These are phyloP conservation scores for Rotaria sp. DNA, from an alignment of 2,888 invertebrate species.

Conservation along the genomic window DNA sequence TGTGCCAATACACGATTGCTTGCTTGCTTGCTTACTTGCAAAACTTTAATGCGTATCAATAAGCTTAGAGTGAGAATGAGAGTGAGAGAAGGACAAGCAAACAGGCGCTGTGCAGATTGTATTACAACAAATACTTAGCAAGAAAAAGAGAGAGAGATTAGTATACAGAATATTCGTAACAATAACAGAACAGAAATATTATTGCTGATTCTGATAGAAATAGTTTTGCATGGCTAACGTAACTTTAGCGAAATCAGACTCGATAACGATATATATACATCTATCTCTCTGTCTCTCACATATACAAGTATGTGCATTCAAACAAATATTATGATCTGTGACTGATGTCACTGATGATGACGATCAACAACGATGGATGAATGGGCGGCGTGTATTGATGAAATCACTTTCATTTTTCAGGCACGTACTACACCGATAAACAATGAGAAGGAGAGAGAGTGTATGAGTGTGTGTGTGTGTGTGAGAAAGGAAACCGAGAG, in stretches of 20 bases:
- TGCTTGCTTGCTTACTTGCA: not conserved
- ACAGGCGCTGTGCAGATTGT: constrained; percentile 7
- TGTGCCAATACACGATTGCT: not conserved
- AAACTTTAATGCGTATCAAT: not conserved
- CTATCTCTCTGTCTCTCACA: not conserved
- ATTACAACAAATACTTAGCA: constrained; percentile 15
- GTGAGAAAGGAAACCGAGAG: not conserved
- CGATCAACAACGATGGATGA: not conserved
- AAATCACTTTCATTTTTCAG: constrained; percentile 14
- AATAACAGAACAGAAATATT: not conserved
- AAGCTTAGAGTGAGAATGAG: not conserved
- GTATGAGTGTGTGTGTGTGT: not conserved
- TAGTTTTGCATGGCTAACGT: not conserved
- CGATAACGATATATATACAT: not conserved
- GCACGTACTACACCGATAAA: constrained; percentile 8
- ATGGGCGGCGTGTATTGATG: constrained; percentile 12
- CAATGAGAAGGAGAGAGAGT: not conserved
- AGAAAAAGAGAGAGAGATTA: not conserved
- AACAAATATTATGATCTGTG: constrained; percentile 10
- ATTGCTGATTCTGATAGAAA: not conserved
- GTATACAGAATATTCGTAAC: not conserved
- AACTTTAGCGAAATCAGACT: not conserved
- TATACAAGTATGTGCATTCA: not conserved
- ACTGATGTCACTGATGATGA: not conserved
- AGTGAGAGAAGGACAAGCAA: constrained; percentile 12